Evolutionary conservation across 2,888 invertebrate genomes (phyloP).

Genomic region (Leptopilina syphax): DNA sequence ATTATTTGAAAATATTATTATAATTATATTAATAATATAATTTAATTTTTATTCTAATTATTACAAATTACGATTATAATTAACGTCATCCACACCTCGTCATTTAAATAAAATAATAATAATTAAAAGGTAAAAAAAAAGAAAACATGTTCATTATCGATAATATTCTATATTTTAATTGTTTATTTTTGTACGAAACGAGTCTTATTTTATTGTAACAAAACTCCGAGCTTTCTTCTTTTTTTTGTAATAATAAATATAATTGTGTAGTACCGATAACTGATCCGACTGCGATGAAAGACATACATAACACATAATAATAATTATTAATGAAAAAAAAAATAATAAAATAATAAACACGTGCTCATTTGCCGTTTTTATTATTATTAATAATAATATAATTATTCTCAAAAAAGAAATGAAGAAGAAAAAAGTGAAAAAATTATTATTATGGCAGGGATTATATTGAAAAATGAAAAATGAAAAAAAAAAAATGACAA

Average conservation of each 20-base stretch:
- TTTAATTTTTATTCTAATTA: slow-evolving; percentile 57
- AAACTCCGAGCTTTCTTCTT: slow-evolving; percentile 60
- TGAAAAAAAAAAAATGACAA: too few species aligned
- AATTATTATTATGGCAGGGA: slow-evolving; percentile 30
- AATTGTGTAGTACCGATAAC: slow-evolving; percentile 34
- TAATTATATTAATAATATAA: not conserved
- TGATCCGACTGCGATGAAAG: slow-evolving; percentile 55
- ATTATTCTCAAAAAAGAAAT: too few species aligned
- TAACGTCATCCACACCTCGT: slow-evolving; percentile 50
- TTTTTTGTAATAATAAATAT: slow-evolving; percentile 47
- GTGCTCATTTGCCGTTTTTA: slow-evolving; percentile 25
- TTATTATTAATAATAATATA: not conserved
- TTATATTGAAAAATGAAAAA: not conserved
- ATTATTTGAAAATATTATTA: slow-evolving; percentile 6
- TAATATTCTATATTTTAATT: slow-evolving; percentile 62
- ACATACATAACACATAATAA: not conserved
- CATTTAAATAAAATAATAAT: slow-evolving; percentile 24
- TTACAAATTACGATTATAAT: slow-evolving; percentile 56
- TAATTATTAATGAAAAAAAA: too few species aligned
- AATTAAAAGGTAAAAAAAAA: slow-evolving; percentile 33
- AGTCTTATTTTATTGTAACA: slow-evolving; percentile 66
- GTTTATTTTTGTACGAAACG: slow-evolving; percentile 73
- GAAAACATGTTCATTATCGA: slow-evolving; percentile 51
- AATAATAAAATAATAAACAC: not conserved
- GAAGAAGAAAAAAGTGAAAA: too few species aligned